Conservation (phyloP, 2,113 vertebrate species). For the Grus americana region DNA sequence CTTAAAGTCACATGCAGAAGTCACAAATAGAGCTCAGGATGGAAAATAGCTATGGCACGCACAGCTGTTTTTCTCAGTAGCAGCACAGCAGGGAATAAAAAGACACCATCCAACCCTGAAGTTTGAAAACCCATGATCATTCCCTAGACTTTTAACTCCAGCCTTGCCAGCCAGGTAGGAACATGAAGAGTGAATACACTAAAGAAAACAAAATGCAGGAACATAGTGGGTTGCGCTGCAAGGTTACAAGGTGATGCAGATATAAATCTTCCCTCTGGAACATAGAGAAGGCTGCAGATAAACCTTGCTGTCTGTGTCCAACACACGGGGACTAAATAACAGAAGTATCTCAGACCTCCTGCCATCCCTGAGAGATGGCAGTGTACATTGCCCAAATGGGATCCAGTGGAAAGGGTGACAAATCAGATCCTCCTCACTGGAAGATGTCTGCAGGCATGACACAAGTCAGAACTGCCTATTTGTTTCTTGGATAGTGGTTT, state of each 20-base stretch:
- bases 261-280: neutral
- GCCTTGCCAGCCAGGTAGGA: neutral
- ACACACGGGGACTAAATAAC: neutral
- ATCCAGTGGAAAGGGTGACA: neutral
- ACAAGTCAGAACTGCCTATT: neutral
- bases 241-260: neutral
- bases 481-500: neutral
- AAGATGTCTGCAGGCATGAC: neutral
- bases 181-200: neutral
- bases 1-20: neutral
- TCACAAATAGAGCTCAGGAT: conserved; percentile 10
- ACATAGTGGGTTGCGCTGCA: accelerated
- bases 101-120: neutral
- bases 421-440: neutral
- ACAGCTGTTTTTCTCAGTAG: neutral
- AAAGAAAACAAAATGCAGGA: neutral
- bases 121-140: neutral
- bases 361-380: neutral
- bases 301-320: neutral
- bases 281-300: neutral
- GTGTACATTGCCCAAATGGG: neutral
- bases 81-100: neutral
- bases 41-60: neutral
- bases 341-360: neutral
- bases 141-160: neutral